phyloP scores from a whole-genome alignment of 2,113 vertebrate species.

The Pao palembangensis region DNA sequence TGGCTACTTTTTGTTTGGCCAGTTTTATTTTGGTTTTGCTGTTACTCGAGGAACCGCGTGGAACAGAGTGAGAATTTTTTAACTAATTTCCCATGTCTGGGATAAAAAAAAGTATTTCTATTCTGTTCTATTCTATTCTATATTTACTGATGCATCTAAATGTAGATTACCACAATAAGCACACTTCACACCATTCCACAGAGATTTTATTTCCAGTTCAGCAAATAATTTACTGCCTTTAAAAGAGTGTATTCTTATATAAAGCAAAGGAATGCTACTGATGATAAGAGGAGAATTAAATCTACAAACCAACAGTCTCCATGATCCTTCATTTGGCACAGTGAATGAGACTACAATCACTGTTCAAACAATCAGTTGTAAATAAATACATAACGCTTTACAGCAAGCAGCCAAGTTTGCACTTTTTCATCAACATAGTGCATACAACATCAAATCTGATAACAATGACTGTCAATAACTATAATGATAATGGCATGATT shows the following conservation, averaged over 20 bases:
- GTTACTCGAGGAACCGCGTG: too few relatives aligned
- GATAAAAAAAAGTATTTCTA: too few relatives aligned
- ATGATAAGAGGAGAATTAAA: conserved; percentile 68
- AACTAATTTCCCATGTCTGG: too few relatives aligned
- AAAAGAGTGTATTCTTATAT: conserved; percentile 72
- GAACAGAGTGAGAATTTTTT: too few relatives aligned
- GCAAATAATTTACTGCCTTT: conserved; percentile 74
- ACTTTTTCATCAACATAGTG: conserved; percentile 74
- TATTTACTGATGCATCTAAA: too few relatives aligned
- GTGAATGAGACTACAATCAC: conserved; percentile 68
- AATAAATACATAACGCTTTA: conserved; percentile 76
- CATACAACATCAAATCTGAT: conserved; percentile 81
- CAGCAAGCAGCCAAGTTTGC: conserved; percentile 76
- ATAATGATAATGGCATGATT: conserved; percentile 70
- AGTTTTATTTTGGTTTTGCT: too few relatives aligned
- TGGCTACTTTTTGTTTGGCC: too few relatives aligned
- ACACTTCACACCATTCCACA: conserved; percentile 65
- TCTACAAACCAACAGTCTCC: conserved; percentile 72
- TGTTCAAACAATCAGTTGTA: conserved; percentile 67
- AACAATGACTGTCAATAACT: conserved; percentile 74
- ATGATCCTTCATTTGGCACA: conserved; percentile 65
- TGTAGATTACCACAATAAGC: conserved; percentile 6
- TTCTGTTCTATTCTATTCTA: too few relatives aligned
- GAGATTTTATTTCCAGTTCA: conserved; percentile 75
- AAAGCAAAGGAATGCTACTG: conserved; percentile 75